Evolutionary conservation across 2,113 vertebrate species (phyloP).

Genomic region (Sialia sialis): DNA sequence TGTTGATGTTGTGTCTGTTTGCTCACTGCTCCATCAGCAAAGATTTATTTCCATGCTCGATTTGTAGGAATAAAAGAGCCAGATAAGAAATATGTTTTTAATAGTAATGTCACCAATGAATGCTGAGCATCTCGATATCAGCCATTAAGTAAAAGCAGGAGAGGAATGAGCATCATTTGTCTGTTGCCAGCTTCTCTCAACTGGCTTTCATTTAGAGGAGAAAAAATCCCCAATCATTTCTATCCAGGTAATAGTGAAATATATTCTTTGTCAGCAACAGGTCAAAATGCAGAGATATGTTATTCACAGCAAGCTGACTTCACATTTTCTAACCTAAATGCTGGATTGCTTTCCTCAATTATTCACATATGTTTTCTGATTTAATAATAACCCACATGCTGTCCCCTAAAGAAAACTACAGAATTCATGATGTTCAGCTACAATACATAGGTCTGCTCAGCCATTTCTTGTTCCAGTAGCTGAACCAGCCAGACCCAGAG

Average conservation of each 20-base stretch:
- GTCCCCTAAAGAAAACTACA: conserved; percentile 36
- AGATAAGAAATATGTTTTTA: conserved; percentile 67
- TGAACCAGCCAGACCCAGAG: background rate
- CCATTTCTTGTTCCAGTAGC: background rate
- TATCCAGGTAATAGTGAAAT: conserved; percentile 63
- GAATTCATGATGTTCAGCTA: background rate
- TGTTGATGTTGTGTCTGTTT: no score
- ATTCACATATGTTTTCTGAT: conserved; percentile 58
- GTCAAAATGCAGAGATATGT: conserved; percentile 54
- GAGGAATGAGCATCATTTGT: conserved; percentile 65
- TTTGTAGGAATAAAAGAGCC: conserved; percentile 37
- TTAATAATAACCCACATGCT: conserved; percentile 40
- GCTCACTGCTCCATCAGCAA: background rate
- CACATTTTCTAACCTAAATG: conserved; percentile 40
- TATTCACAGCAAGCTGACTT: conserved; percentile 58
- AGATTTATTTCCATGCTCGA: conserved; percentile 27
- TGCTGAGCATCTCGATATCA: background rate
- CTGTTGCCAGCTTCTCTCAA: conserved; percentile 61
- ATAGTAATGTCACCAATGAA: conserved; percentile 52
- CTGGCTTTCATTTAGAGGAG: conserved; percentile 58
- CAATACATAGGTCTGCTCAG: background rate
- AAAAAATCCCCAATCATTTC: background rate
- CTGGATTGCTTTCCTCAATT: conserved; percentile 47
- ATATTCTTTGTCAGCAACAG: conserved; percentile 59
- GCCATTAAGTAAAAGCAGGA: conserved; percentile 60